phyloP scores from a whole-genome alignment of 2,888 invertebrate species.

The Masnerella sp. region DNA sequence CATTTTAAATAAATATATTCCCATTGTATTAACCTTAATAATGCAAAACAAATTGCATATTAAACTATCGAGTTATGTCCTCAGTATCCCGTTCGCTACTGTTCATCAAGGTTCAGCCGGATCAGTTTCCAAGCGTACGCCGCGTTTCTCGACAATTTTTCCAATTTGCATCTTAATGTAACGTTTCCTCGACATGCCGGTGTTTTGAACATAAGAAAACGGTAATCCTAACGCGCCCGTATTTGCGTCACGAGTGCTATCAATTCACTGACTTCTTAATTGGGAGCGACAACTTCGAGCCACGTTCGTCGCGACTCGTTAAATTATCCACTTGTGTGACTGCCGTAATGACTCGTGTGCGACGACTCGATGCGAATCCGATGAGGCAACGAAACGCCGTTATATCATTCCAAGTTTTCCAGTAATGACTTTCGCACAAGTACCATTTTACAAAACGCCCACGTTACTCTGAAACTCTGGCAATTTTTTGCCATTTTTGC shows the following conservation, averaged over 20 bases:
- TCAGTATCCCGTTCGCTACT: too few species aligned
- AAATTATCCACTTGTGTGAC: constrained; percentile 50
- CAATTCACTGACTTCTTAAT: constrained; percentile 53
- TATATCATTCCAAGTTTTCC: constrained; percentile 25
- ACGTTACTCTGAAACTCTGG: background rate
- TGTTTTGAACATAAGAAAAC: constrained; percentile 12
- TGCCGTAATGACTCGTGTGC: constrained; percentile 40
- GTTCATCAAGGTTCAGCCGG: too few species aligned
- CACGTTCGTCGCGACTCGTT: constrained; percentile 44
- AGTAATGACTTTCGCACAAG: constrained; percentile 31
- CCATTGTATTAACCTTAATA: too few species aligned
- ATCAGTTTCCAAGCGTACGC: too few species aligned
- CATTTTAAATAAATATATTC: too few species aligned
- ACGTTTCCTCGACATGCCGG: constrained; percentile 1
- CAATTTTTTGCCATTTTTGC: constrained; percentile 11
- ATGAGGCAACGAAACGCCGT: constrained; percentile 34
- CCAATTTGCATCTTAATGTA: constrained; percentile 21
- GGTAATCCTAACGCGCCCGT: constrained; percentile 27
- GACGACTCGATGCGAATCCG: constrained; percentile 36
- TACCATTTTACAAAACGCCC: constrained; percentile 29
- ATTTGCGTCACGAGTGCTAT: constrained; percentile 48
- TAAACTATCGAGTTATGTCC: too few species aligned
- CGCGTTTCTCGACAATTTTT: too few species aligned
- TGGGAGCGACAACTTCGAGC: constrained; percentile 49
- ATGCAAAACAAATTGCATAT: too few species aligned